Evolutionary conservation across 2,888 invertebrate genomes (phyloP), one percentile per base, ranked within the genome.

Genomic region (Oscheius sp.): DNA sequence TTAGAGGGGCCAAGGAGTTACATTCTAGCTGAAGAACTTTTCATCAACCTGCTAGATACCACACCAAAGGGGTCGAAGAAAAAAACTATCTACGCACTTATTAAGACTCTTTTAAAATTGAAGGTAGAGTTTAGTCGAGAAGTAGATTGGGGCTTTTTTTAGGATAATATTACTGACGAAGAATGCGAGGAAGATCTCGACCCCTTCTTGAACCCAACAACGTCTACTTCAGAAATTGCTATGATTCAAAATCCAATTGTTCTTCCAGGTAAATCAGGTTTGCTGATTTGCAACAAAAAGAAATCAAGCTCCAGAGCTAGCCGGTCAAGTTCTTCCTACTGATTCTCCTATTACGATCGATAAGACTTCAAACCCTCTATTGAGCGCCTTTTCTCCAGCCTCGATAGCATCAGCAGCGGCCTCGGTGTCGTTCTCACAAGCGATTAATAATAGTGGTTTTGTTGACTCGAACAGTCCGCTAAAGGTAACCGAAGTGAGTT

Each of bases 31-130:
- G 55, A 55, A 5, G 55, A 55, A 34, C 29, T 61, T 8, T 61
- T 61, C 20, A 17, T 17, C 17, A 27, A 45, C 6, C 20, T 61
- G 23, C 15, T 61, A 10, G 10, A 6, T n/a, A 61, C 25, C 5
- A 27, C 45, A 29, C 61, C 61, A 23, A 45, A 15, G n/a, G 61
- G 45, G 6, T 39, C 39, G 6, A 42, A 61, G 31, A 61, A 61
- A 31, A 45, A 61, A 20, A 61, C 45, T 8, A 5, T 61, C 3
- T 20, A 61, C 17, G 25, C 61, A 20, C 29, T 61, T 12, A 42
- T 61, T 15, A 42, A 27, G 31, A 61, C 61, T n/a, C 10, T 61
- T 27, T 17, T 29, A 15, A 25, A 61, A 17, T 29, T 61, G 12
- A 61, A 31, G 27, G 61, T 61, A 61, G 5, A 31, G 15, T 17